Evolutionary conservation across 2,113 vertebrate genomes (phyloP), one percentile per base, ranked within the genome.

Genomic region (Silurus meridionalis): DNA sequence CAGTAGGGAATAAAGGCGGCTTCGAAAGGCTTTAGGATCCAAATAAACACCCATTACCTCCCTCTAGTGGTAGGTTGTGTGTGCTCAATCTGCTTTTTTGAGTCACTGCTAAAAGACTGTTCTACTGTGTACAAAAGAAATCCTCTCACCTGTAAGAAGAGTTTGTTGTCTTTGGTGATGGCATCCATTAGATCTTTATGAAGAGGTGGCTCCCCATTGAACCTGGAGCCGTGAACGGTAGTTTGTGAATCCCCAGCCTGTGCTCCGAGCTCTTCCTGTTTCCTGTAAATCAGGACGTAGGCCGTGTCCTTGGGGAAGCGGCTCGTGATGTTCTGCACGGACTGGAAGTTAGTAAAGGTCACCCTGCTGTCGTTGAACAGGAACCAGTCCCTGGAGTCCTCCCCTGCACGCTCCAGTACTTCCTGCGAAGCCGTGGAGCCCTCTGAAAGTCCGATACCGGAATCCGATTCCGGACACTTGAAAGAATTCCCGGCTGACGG

Each of bases 231-330:
- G 83, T 94, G 96, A 78, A 94, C 77, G 21, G 15, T 66, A 37
- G 80, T 64, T 48, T 92, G 90, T 13, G 86, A 89, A 2, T 86
- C 90, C 11, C 86, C 71, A 78, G 93, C 90, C 82, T 92, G 90
- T 88, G 91, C 93, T 53, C 92, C 89, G 13, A 90, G 90, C 58
- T 94, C 90, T 64, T 94, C 96, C 86, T 98, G 97, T 86, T 96
- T 99, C 92, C 97, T 97, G 95, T 99, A 99, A 89, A 99, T 95
- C 71, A 99, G 94, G 87, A 99, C 97, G 86, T 99, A 99, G 55
- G 97, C 98, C 5, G 98, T 99, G 94, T 99, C 98, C 94, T 99
- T 99, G 87, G 98, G 98, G 95, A 99, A 99, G 80, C 97, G 96
- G 91, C 95, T 96, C 3, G 98, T 99, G 85, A 99, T 96, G 93